Evolutionary conservation across 2,113 vertebrate genomes (phyloP), one percentile per base, ranked within the genome.

Genomic region (Strix aluco): DNA sequence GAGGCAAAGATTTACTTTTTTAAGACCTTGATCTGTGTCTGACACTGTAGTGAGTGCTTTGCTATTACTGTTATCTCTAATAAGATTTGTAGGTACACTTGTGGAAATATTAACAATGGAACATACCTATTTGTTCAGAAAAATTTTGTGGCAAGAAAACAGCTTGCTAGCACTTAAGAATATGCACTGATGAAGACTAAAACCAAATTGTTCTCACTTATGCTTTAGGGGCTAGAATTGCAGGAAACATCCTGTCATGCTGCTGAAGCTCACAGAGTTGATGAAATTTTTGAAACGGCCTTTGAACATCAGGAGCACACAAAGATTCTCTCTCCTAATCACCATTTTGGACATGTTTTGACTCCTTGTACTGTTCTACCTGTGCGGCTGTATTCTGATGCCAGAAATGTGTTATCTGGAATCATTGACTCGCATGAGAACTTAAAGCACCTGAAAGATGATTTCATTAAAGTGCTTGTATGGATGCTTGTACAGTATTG

Each of bases 231-330:
- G 15, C 96, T 99, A 85, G 99, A 99, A 98, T 97, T 99, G 70
- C 99, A 99, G 97, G 99, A 99, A 97, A 99, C 99, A 5, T 99
- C 99, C 21, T 99, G 99, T 94, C 99, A 99, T 93, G 99, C 99
- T 17, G 99, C 99, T 88, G 99, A 99, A 98, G 99, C 99, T 47
- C 98, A 98, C 81, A 98, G 98, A 93, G 99, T 99, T 70, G 99
- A 99, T 77, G 99, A 99, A 97, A 98, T 99, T 69, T 99, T 99
- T 83, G 99, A 99, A 96, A 98, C 96, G 63, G 99, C 99, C 22
- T 99, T 99, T 51, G 98, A 99, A 89, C 98, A 98, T 16, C 98
- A 99, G 16, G 99, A 99, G 82, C 93, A 90, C 52, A 78, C 97
- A 3, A 98, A 98, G 86, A 90, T 98, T 65, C 97, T 98, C 71